phyloP scores from a whole-genome alignment of 1,140 invertebrate genomes.

The Campodea augens region DNA sequence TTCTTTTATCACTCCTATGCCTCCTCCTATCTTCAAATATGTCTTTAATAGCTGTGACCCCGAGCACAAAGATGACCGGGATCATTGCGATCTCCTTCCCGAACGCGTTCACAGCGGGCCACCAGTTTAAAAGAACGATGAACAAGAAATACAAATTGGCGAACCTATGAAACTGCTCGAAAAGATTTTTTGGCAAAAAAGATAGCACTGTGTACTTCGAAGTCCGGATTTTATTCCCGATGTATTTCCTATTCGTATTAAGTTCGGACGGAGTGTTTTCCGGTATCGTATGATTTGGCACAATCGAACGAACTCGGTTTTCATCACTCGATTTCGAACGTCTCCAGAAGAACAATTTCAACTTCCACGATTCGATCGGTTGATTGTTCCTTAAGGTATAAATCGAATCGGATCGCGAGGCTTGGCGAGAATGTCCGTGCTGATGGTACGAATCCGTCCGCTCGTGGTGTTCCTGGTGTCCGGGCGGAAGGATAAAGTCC shows the following conservation, averaged over 20 bases:
- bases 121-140: conserved; percentile 88
- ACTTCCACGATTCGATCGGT: conserved; percentile 10
- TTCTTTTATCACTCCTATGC: conserved; percentile 71
- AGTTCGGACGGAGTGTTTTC: conserved; percentile 49
- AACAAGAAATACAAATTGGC: conserved; percentile 97
- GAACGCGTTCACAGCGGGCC: conserved; percentile 83
- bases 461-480: conserved; percentile 14
- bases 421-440: conserved; percentile 34
- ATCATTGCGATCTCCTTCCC: conserved; percentile 92
- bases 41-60: conserved; percentile 93
- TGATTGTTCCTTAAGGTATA: conserved; percentile 55
- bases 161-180: conserved; percentile 94
- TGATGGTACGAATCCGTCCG: conserved; percentile 6
- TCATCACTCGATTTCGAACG: conserved; percentile 41
- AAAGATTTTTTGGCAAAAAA: conserved; percentile 88
- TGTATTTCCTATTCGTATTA: conserved; percentile 63
- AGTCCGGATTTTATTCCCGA: conserved; percentile 68
- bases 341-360: conserved; percentile 19
- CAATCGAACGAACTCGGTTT: conserved; percentile 43
- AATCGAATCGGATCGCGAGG: conserved; percentile 59
- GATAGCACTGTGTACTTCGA: conserved; percentile 89
- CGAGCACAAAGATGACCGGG: conserved; percentile 81
- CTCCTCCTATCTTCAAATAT: conserved; percentile 84
- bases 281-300: conserved; percentile 63
- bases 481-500: conserved; percentile 57